Percentiles rank a stretch among this genome's conserved stretches.
These are phyloP conservation scores for Dendrocincla fuliginosa DNA, from an alignment of 2,797 vertebrate species.

Conservation along the genomic window DNA sequence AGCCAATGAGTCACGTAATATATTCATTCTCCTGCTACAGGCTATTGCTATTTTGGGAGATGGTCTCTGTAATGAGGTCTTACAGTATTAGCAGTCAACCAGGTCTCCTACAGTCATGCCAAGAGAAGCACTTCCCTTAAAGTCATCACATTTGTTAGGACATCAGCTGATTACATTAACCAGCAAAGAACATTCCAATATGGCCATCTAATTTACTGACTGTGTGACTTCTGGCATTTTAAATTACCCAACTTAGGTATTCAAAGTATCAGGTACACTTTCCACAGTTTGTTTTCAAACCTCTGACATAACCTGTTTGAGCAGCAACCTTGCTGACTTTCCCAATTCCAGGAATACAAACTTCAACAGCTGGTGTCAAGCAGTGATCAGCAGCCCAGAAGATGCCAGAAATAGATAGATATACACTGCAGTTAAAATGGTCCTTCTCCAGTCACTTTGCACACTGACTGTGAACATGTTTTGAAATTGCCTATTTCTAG, in stretches of 20 bases:
- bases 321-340: background rate
- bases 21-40: background rate
- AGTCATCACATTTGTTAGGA: background rate
- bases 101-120: background rate
- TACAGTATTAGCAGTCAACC: background rate
- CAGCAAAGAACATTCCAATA: background rate
- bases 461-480: background rate
- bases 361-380: background rate
- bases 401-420: background rate
- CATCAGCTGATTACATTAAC: background rate
- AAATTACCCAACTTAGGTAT: background rate
- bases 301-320: background rate
- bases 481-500: background rate
- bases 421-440: background rate
- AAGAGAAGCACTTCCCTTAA: background rate
- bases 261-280: background rate
- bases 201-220: background rate
- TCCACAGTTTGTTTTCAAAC: background rate
- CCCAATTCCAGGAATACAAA: background rate
- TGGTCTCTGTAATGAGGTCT: background rate
- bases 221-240: background rate
- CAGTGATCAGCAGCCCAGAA: background rate
- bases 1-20: background rate
- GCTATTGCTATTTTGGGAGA: constrained; percentile 17
- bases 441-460: background rate